Base-by-base conservation (phyloP, 2,888 invertebrate species). In the Leucoptera coffeella region DNA sequence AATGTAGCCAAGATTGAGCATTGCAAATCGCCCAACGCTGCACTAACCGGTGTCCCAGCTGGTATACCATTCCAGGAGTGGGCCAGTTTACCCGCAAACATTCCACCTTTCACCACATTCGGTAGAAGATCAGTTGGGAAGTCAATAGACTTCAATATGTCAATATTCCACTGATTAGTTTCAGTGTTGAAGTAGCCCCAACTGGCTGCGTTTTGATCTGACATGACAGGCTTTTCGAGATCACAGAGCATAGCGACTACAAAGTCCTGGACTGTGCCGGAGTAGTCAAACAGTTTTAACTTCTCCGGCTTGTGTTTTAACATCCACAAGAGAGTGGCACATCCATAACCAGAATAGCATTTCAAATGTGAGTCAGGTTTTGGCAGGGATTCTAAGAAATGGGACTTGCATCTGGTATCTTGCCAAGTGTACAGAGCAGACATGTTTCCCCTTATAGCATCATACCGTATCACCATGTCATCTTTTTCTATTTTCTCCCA, bases 401-500 rank as follows among this genome's bases (percentile, higher is more conserved):
- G 75, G 8, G 76, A 72, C 37, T 81, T 80, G 43, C 88, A 89
- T 38, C 91, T 73, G 27, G 78, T 80, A 51, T 92, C 91, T 58
- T 89, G 87, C 91, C 91, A 91, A 4, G 90, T 90, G 45, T 85
- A 86, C 23, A 89, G 52, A 36, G 77, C 80, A 32, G 78, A 84
- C 40, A 81, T 77, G 35, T 73, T 67, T 33, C 75, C 74, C 38
- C 73, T 65, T 10, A 58, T 58, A 9, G 78, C 78, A 42, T 82
- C 82, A 40, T 77, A 78, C 37, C 80, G 67, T 23, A 80, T 74
- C 3, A 76, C 61, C 14, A 59, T 56, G 32, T 74, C 77, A 42
- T 77, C 75, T 43, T 76, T 76, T 47, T 75, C 75, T 4, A 75
- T 49, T 34, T 71, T 69, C 40, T 77, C 76, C 79, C 79, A 80